Evolutionary conservation across 2,113 vertebrate genomes (phyloP), one percentile per base, ranked within the genome.

Genomic region (Aphyosemion australe): DNA sequence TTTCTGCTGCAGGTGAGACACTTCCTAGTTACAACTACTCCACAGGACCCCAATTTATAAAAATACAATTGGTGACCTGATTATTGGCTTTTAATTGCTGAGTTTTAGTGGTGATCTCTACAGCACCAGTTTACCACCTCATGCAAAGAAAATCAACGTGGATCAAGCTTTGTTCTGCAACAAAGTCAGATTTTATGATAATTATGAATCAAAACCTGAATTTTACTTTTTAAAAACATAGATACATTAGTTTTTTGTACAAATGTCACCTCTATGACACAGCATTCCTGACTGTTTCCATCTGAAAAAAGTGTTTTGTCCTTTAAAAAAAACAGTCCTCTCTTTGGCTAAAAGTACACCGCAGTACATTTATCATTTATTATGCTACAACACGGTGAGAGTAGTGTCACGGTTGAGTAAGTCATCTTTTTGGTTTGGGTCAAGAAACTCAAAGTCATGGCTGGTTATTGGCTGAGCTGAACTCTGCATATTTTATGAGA

Each of bases 401-500:
- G 61, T 67, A 69, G 65, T 60, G 55, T 69, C 61, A 70, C 8
- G 48, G 60, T 32, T 51, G 82, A 84, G 74, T 84, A 82, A 68
- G 61, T 50, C 1, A 21, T 80, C 72, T 72, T 46, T 74, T 72
- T 52, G 37, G 72, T 81, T 76, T 78, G 67, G 68, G 61, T 78
- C 79, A 82, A 9, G 50, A 46, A 78, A 61, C 56, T 68, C 58
- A 41, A 69, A 85, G 65, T 74, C 74, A 77, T 63, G 13, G 54
- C 61, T 64, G 64, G 52, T 80, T 56, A 75, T 70, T 53, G 46
- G 62, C 58, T 50, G 11, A 65, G 68, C 72, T 67, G 47, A 32
- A 61, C 53, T 80, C 43, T 90, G 49, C 74, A 90, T 91, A 84
- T 85, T 91, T 90, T 55, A 90, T 89, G 82, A 85, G 59, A 39